phyloP scores from a whole-genome alignment of 2,797 vertebrate genomes.

The Coregonus suidteri region DNA sequence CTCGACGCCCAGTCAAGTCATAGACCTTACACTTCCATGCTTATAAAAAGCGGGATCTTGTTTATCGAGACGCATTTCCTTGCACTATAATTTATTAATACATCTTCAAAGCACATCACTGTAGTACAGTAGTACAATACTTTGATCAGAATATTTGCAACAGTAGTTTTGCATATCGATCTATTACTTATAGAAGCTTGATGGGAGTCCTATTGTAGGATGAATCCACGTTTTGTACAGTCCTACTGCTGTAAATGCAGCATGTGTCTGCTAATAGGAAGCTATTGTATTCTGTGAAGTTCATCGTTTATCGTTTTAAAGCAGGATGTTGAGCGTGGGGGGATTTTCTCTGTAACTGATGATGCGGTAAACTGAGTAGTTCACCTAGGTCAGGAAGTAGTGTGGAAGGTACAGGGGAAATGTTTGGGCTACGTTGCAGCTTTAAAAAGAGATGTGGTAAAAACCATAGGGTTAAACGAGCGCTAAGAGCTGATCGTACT shows the following conservation, averaged over 20 bases:
- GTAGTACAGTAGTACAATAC: not conserved
- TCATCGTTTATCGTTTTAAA: not conserved
- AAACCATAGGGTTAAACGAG: conserved; percentile 48
- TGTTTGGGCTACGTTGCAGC: conserved; percentile 31
- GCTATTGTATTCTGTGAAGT: not conserved
- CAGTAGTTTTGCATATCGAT: not conserved
- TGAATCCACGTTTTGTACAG: not conserved
- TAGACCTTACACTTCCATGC: no score
- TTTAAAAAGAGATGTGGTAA: conserved; percentile 59
- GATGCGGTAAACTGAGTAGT: conserved; percentile 56
- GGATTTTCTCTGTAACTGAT: conserved; percentile 46
- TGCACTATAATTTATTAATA: not conserved
- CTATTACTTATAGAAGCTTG: not conserved
- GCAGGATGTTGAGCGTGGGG: conserved; percentile 55
- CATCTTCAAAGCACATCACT: no score
- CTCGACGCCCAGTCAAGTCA: no score
- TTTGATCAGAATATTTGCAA: not conserved
- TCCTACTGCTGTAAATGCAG: not conserved
- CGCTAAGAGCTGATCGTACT: conserved; percentile 59
- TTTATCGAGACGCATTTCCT: not conserved
- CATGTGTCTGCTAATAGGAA: not conserved
- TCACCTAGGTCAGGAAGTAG: conserved; percentile 68
- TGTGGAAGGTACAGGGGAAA: conserved; percentile 64
- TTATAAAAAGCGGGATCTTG: no score
- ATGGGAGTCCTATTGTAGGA: not conserved